Conservation (phyloP, 1,140 invertebrate genomes). For the Megathymus violae region DNA sequence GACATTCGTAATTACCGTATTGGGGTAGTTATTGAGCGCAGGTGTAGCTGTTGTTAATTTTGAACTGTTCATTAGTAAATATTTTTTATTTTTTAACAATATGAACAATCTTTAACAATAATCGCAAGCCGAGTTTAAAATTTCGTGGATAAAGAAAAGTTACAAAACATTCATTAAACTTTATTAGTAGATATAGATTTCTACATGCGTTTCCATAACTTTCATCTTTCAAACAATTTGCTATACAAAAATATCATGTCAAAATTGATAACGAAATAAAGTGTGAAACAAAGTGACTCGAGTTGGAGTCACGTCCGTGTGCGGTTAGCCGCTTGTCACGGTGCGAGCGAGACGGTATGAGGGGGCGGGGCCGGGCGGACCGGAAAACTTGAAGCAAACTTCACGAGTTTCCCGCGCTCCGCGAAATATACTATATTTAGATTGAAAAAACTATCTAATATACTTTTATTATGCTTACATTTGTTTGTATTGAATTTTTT, state of each 20-base stretch:
- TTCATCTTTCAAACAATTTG: conserved; percentile 11
- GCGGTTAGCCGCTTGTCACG: conserved; percentile 55
- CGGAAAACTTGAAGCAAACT: conserved; percentile 59
- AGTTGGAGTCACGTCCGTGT: conserved; percentile 42
- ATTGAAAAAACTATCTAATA: no score
- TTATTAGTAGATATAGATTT: no score
- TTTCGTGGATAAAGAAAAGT: no score
- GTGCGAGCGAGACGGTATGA: conserved; percentile 55
- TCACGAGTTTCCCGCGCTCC: conserved; percentile 68
- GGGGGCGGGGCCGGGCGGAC: conserved; percentile 60
- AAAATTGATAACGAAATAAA: conserved; percentile 32
- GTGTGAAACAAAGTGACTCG: conserved; percentile 37
- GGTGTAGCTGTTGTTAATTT: conserved; percentile 1
- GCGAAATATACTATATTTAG: conserved; percentile 23
- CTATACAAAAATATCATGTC: conserved; percentile 12
- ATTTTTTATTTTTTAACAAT: no score
- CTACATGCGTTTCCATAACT: neutral
- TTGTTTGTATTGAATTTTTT: no score
- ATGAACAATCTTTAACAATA: no score
- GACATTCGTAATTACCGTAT: conserved; percentile 50
- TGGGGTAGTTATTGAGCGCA: conserved; percentile 15
- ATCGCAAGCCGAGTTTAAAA: no score
- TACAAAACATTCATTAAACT: no score
- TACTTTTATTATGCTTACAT: no score
- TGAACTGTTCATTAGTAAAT: neutral